phyloP scores from a whole-genome alignment of 2,888 invertebrate species.

The Cosmopolites sordidus region DNA sequence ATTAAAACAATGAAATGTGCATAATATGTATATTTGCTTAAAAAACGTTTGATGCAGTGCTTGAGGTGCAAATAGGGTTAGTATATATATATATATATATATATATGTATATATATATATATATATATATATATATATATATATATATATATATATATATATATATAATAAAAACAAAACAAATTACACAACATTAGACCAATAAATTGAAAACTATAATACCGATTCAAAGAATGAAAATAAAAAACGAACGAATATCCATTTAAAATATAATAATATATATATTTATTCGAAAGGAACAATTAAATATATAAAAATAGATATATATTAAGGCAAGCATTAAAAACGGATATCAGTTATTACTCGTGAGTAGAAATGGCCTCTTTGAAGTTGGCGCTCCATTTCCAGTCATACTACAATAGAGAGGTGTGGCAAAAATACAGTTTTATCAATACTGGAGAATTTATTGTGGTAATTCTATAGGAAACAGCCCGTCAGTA shows the following conservation, averaged over 20 bases:
- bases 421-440: constrained; percentile 43
- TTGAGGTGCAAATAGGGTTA: constrained; percentile 14
- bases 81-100: constrained; percentile 2
- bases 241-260: constrained; percentile 25
- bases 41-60: constrained; percentile 14
- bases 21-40: constrained; percentile 5
- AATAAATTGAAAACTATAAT: constrained; percentile 43
- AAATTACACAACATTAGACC: constrained; percentile 38
- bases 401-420: constrained; percentile 88
- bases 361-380: constrained; percentile 87
- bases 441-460: constrained; percentile 16
- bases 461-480: background rate
- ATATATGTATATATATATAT: background rate
- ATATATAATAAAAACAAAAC: constrained; percentile 29
- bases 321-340: constrained; percentile 45
- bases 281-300: constrained; percentile 41
- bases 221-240: constrained; percentile 36
- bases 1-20: constrained; percentile 10
- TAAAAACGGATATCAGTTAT: constrained; percentile 54
- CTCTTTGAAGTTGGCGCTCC: constrained; percentile 96
- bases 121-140: constrained; percentile 3
- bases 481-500: too few species aligned
- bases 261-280: constrained; percentile 34
- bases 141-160: background rate
- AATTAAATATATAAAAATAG: constrained; percentile 15